Evolutionary conservation across 2,888 invertebrate species (phyloP), one percentile per base, ranked within the genome.

Genomic region (Pilophorus perplexus): DNA sequence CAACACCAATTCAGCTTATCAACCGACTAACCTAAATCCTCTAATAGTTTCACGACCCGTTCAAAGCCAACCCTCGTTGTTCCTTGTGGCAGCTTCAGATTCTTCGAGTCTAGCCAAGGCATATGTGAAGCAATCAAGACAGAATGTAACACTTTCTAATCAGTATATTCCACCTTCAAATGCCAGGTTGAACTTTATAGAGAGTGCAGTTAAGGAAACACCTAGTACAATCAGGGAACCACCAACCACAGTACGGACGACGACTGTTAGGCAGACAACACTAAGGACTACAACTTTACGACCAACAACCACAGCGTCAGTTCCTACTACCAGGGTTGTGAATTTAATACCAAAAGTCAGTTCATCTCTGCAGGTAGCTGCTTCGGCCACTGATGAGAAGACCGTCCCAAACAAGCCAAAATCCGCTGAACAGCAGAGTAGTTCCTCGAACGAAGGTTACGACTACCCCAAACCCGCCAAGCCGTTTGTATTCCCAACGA

Each of bases 381-480:
- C 55, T 18, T 12, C 37, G 4, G 22, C 42, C 3, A 18, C 23
- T 10, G 1, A 3, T 14, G 42, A 42, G 5, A 4, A 8, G 14
- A 18, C 42, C n/a, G 3, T 44, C 2, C 12, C 20, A 27, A 3
- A 16, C 22, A 20, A 8, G 10, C 1, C 5, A 4, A 42, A 12
- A 18, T 10, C 59, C 6, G 16, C 40, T 25, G n/a, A n/a, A n/a
- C n/a, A n/a, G n/a, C n/a, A n/a, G n/a, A n/a, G n/a, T n/a, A 42
- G 42, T 14, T 25, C 42, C 25, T 12, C 52, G 1, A 25, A 1
- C 22, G 40, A 57, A 6, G 67, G 67, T n/a, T 67, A 67, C 28
- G 57, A 22, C 1, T 67, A 67, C 23, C 38, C 60, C 6, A 67
- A 54, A 40, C 67, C 67, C n/a, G 14, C 40, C 6, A 16, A 55